Percentiles rank a stretch among this genome's conserved stretches.
These are phyloP conservation scores for Ditylenchus weischeri DNA, from an alignment of 2,888 invertebrate genomes.

Conservation along the genomic window DNA sequence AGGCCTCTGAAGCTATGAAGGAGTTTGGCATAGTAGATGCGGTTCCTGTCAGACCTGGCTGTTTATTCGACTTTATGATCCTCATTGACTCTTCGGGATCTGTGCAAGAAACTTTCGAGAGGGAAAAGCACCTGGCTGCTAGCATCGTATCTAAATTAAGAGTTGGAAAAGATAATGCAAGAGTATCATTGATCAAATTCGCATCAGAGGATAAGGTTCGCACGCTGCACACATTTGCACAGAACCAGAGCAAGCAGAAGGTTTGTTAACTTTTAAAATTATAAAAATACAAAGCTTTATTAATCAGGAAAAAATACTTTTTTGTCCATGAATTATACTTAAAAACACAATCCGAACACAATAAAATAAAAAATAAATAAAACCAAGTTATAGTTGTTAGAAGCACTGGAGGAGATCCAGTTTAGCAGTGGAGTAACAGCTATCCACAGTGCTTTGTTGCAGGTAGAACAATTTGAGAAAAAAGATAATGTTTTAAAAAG, in stretches of 20 bases:
- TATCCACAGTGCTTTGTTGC: constrained; percentile 38
- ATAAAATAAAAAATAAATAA: no score
- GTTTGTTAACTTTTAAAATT: not conserved
- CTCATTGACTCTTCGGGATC: constrained; percentile 47
- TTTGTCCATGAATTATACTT: no score
- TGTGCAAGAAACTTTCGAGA: constrained; percentile 44
- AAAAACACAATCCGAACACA: no score
- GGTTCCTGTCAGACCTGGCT: constrained; percentile 24
- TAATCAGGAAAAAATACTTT: no score
- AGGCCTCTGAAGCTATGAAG: no score
- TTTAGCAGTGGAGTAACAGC: constrained; percentile 46
- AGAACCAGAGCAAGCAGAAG: constrained; percentile 22
- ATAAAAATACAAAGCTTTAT: no score
- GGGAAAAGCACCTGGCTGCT: constrained; percentile 45
- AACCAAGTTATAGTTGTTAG: constrained; percentile 19
- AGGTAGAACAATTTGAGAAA: constrained; percentile 14
- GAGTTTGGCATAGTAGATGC: no score
- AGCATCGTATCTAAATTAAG: constrained; percentile 37
- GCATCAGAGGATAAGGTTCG: constrained; percentile 42
- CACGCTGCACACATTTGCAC: constrained; percentile 39
- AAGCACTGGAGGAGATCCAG: constrained; percentile 29
- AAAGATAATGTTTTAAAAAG: no score
- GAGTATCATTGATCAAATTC: constrained; percentile 48
- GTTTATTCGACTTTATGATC: constrained; percentile 45
- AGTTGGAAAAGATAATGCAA: constrained; percentile 42